A percentile compares a stretch with the other conserved stretches of the same genome.
These are phyloP conservation scores for Numenius phaeopus DNA, from an alignment of 2,797 vertebrate species.

Conservation along the genomic window DNA sequence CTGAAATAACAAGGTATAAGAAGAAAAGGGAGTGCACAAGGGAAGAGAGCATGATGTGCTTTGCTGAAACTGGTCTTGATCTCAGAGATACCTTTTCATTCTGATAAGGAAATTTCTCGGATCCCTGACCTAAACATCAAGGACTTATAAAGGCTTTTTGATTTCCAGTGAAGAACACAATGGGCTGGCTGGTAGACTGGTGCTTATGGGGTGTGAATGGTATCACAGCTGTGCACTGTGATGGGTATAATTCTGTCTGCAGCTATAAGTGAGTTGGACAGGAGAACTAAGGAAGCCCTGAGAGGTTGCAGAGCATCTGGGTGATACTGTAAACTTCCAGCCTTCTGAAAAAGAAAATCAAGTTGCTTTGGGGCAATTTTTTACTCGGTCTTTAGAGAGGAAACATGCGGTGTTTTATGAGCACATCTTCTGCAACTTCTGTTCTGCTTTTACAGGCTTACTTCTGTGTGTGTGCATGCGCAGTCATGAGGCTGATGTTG, in stretches of 20 bases:
- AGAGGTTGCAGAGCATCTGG: not conserved
- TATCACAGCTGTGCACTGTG: not conserved
- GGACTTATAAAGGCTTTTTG: not conserved
- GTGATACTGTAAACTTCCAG: not conserved
- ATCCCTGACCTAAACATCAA: not conserved
- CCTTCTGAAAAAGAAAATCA: not conserved
- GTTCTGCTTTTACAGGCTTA: not conserved
- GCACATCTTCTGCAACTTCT: not conserved
- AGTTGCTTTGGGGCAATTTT: not conserved
- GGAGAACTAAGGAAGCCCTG: not conserved
- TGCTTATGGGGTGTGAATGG: not conserved
- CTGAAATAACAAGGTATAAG: not conserved
- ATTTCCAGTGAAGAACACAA: not conserved
- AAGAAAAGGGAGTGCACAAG: not conserved
- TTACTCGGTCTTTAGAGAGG: not conserved
- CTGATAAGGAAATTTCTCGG: not conserved
- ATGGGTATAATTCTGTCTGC: not conserved
- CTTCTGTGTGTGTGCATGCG: not conserved
- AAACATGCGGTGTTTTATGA: rapidly evolving
- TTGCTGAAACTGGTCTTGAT: not conserved
- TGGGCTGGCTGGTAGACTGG: not conserved
- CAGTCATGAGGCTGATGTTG: not conserved
- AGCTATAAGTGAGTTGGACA: not conserved
- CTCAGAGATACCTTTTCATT: not conserved
- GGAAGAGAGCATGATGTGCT: not conserved